A percentile compares a stretch with the other conserved stretches of the same genome.
These are phyloP conservation scores for Anoncus sp. DNA, from an alignment of 2,888 invertebrate genomes.

Conservation along the genomic window DNA sequence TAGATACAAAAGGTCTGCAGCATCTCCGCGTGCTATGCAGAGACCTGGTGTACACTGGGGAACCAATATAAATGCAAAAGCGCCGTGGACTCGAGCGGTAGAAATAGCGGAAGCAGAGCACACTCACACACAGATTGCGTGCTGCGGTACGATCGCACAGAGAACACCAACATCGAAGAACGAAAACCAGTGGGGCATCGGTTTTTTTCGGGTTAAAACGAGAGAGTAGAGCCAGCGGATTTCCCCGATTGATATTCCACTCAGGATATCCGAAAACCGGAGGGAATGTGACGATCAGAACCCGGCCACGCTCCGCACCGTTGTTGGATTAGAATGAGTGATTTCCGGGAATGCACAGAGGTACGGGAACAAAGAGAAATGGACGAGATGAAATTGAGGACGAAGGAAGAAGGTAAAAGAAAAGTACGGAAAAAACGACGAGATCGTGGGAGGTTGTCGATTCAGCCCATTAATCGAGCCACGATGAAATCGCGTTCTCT, in stretches of 20 bases:
- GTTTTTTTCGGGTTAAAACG: constrained; percentile 65
- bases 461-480: constrained; percentile 41
- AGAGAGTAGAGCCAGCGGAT: constrained; percentile 50
- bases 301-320: constrained; percentile 48
- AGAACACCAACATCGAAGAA: constrained; percentile 18
- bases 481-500: constrained; percentile 5
- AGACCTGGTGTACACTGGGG: constrained; percentile 52
- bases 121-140: constrained; percentile 34
- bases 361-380: neutral
- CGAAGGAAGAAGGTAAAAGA: constrained; percentile 1
- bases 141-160: constrained; percentile 9
- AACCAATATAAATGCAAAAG: constrained; percentile 78
- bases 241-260: constrained; percentile 79
- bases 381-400: constrained; percentile 6
- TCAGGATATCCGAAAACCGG: constrained; percentile 76
- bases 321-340: constrained; percentile 72
- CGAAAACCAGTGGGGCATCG: constrained; percentile 36
- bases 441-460: constrained; percentile 15
- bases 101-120: constrained; percentile 39
- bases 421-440: constrained; percentile 10
- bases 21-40: constrained; percentile 17
- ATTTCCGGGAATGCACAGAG: constrained; percentile 52
- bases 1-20: constrained; percentile 41
- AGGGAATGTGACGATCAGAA: constrained; percentile 69
- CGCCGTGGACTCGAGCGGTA: constrained; percentile 55